Evolutionary conservation across 2,797 vertebrate genomes (phyloP).

Genomic region (Acrossocheilus wenchowensis): DNA sequence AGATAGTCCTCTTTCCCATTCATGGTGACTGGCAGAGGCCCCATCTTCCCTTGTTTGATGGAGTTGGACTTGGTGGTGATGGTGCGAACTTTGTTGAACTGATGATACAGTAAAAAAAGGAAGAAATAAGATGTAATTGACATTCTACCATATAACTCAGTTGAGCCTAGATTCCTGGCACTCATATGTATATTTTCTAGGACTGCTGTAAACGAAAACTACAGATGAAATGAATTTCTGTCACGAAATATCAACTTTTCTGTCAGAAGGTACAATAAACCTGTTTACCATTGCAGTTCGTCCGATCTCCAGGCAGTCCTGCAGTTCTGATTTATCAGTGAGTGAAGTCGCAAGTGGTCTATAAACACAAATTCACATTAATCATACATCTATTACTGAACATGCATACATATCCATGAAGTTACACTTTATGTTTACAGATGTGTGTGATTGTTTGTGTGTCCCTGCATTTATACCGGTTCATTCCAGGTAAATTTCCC

Average conservation of each 20-base stretch:
- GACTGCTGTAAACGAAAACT: background rate
- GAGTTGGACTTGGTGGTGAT: conserved; percentile 83
- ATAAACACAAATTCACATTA: conserved; percentile 30
- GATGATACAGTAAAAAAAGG: conserved; percentile 42
- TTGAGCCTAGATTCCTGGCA: background rate
- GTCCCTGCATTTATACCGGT: conserved; percentile 78
- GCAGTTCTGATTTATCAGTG: conserved; percentile 82
- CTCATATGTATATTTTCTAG: background rate
- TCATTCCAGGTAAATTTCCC: conserved; percentile 97
- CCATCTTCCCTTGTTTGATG: conserved; percentile 77
- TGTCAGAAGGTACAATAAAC: background rate
- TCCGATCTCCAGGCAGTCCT: conserved; percentile 87
- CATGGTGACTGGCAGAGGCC: conserved; percentile 77
- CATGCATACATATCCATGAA: background rate
- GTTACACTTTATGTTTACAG: background rate
- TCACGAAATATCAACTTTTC: background rate
- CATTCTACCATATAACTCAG: background rate
- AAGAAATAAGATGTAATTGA: background rate
- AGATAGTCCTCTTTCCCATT: conserved; percentile 82
- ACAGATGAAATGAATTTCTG: background rate
- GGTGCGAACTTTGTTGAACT: conserved; percentile 83
- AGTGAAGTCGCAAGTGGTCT: conserved; percentile 82
- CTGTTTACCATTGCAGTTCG: conserved; percentile 81
- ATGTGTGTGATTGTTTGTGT: conserved; percentile 2
- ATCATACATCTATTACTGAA: background rate